A percentile compares a stretch with the other conserved stretches of the same genome.
phyloP scores from a whole-genome alignment of 2,888 invertebrate genomes.

The Cryptophagus acutangulus region DNA sequence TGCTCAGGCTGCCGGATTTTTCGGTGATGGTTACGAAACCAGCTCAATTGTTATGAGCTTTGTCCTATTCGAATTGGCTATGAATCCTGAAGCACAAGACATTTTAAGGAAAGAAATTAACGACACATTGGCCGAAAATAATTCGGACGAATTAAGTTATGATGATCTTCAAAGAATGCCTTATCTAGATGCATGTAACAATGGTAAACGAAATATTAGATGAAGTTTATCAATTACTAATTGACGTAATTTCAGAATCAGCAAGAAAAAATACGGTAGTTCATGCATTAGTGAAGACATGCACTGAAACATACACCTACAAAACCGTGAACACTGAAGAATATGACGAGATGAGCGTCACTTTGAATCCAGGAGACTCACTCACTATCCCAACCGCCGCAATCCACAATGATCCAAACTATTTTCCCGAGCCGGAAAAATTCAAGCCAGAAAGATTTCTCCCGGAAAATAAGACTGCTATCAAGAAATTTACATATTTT shows the following conservation, averaged over 20 bases:
- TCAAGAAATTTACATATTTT: conserved; percentile 34
- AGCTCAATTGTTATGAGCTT: conserved; percentile 46
- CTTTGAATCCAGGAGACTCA: conserved; percentile 35
- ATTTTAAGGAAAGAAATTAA: conserved; percentile 46
- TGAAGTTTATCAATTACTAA: no score
- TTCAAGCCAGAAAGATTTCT: conserved; percentile 46
- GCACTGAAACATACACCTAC: conserved; percentile 30
- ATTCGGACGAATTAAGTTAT: conserved; percentile 46
- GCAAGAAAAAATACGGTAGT: conserved; percentile 24
- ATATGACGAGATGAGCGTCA: conserved; percentile 22
- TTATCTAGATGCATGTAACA: conserved; percentile 49
- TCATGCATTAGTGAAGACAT: conserved; percentile 22
- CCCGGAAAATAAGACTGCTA: no score
- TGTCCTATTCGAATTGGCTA: conserved; percentile 44
- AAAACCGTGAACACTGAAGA: conserved; percentile 21
- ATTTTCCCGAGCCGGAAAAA: conserved; percentile 43
- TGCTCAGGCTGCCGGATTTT: conserved; percentile 54
- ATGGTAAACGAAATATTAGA: no score
- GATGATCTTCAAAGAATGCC: conserved; percentile 49
- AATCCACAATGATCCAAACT: conserved; percentile 42
- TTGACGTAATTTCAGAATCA: conserved; percentile 20
- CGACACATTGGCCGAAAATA: conserved; percentile 34
- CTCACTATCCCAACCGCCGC: conserved; percentile 38
- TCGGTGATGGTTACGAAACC: conserved; percentile 52
- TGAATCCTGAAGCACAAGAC: conserved; percentile 42